Evolutionary conservation across 2,113 vertebrate genomes (phyloP).

Genomic region (Plectropomus leopardus): DNA sequence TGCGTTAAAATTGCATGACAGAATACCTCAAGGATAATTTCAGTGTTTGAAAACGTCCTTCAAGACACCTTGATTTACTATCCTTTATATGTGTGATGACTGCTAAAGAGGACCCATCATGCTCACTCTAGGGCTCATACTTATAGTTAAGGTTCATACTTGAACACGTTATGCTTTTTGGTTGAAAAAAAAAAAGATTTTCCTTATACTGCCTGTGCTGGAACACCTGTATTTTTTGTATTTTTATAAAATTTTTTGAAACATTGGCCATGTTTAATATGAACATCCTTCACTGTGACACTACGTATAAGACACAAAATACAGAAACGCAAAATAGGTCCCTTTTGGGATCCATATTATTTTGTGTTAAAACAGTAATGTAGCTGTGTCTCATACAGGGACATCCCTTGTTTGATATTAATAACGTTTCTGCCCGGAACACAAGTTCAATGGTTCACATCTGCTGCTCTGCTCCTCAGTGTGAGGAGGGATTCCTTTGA

Average conservation of each 20-base stretch:
- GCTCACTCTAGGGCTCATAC: no score
- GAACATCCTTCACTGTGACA: no score
- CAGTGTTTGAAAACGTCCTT: background rate
- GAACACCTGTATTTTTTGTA: no score
- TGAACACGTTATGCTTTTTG: no score
- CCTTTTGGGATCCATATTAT: background rate
- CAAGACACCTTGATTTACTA: background rate
- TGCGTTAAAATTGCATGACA: background rate
- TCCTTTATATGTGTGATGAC: background rate
- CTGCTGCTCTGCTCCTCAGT: background rate
- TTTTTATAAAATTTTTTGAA: no score
- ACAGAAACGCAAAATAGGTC: no score
- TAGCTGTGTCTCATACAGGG: background rate
- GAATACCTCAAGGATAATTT: background rate
- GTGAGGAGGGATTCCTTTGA: background rate
- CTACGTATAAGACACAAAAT: no score
- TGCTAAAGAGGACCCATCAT: no score
- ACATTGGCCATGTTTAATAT: no score
- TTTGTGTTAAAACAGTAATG: background rate
- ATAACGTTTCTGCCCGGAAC: background rate
- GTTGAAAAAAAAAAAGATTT: no score
- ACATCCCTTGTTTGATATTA: background rate
- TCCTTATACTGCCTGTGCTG: no score
- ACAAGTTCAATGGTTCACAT: conserved; percentile 9
- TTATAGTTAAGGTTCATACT: no score